Evolutionary conservation across 1,140 invertebrate species (phyloP).

Genomic region (Nymphalis io): DNA sequence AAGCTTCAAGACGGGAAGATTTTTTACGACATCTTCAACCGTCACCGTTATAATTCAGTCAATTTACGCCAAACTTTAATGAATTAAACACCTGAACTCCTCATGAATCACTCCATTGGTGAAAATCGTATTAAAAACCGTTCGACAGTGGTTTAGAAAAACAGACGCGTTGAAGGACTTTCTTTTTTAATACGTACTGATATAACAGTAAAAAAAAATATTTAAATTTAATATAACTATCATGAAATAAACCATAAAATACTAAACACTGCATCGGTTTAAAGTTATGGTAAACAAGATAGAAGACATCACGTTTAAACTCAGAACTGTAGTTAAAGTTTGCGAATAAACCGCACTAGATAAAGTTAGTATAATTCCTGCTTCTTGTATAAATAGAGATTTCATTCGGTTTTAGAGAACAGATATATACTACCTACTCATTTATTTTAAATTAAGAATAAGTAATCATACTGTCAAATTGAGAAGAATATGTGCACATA

Average conservation of each 20-base stretch:
- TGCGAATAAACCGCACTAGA: neutral
- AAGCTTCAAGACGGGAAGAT: no score
- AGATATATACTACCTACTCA: neutral
- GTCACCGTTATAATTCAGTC: no score
- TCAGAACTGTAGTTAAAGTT: constrained; percentile 8
- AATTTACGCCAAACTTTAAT: no score
- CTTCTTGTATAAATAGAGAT: neutral
- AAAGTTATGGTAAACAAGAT: constrained; percentile 2
- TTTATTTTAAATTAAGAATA: neutral
- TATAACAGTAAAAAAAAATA: neutral
- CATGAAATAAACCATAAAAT: constrained; percentile 2
- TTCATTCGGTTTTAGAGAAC: neutral
- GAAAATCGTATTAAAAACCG: no score
- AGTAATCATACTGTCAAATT: no score
- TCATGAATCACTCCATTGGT: no score
- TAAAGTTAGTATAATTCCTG: neutral
- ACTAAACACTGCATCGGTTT: neutral
- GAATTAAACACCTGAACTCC: no score
- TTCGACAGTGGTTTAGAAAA: no score
- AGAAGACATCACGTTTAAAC: neutral
- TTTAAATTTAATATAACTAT: neutral
- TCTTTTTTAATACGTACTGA: neutral
- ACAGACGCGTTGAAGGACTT: no score
- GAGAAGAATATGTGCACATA: no score
- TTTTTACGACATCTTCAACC: no score